Base-by-base conservation (phyloP, 64 coral and sea anemone species). In the Porites australiensis region DNA sequence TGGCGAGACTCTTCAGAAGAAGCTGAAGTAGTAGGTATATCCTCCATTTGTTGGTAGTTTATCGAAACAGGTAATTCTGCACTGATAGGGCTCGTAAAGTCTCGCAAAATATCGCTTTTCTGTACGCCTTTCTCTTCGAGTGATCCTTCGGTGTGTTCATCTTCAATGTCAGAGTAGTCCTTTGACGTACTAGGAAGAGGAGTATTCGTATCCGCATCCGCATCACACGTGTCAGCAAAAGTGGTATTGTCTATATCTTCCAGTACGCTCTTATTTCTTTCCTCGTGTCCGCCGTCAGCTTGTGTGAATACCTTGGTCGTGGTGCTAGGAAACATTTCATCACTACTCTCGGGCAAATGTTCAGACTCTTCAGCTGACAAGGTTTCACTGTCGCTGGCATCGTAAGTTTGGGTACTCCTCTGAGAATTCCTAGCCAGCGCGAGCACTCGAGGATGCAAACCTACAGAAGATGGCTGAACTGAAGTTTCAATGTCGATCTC, bases 381-480 rank as follows among this genome's bases (percentile, higher is more conserved):
- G 2, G 96, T 98, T 85, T 98, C 96, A 88, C 96, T 98, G 23
- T 98, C 93, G 71, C 96, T 98, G 3, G 80, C 65, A 66, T 95
- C 89, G 15, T 67, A 90, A 54, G 85, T 67, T 72, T 53, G 86
- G 44, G 52, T 69, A 76, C 49, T 92, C 77, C 74, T 70, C 81
- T 67, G 81, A 50, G 63, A 84, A 13, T 46, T 50, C 63, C 47
- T 69, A 21, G 62, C 19, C 44, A 68, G 45, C 20, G 81, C 61
- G 8, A 16, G 63, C 19, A 68, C 49, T n/a, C 81, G 61, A 8
- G 81, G 63, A 69, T 67, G 81, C 58, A 81, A 81, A 16, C 55
- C 16, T 43, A 13, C 57, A 27, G 78, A 81, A 7, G 78, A 45
- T 61, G 52, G 45, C 4, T 63, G 23, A 15, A 51, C 62, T 37